phyloP scores from a whole-genome alignment of 2,113 vertebrate genomes.

The Dunckerocampus dactyliophorus region DNA sequence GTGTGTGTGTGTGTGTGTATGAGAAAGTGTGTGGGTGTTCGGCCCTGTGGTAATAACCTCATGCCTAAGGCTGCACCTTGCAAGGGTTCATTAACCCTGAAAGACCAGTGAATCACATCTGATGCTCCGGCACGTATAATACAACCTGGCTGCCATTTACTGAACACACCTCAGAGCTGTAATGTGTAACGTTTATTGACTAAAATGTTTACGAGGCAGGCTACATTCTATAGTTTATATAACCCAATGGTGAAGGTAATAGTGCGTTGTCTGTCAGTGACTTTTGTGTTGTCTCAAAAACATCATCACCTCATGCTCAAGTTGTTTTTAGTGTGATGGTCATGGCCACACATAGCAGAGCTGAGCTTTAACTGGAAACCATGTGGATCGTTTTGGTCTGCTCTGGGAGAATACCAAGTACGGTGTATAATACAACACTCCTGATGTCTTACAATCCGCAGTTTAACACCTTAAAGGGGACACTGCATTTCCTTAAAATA shows the following conservation, averaged over 20 bases:
- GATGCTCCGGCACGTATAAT: slow-evolving; percentile 32
- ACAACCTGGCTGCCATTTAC: slow-evolving; percentile 48
- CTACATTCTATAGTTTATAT: neutral
- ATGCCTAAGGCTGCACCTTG: slow-evolving; percentile 48
- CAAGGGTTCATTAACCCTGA: slow-evolving; percentile 65
- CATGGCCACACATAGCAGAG: slow-evolving; percentile 1
- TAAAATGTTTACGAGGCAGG: slow-evolving; percentile 21
- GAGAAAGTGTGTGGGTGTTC: slow-evolving; percentile 15
- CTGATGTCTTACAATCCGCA: too few species aligned
- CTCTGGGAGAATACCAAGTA: too few species aligned
- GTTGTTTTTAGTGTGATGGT: slow-evolving; percentile 1
- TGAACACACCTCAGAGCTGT: slow-evolving; percentile 40
- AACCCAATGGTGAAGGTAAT: neutral
- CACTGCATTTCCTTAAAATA: too few species aligned
- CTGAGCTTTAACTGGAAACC: neutral
- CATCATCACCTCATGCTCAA: neutral
- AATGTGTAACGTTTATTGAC: slow-evolving; percentile 16
- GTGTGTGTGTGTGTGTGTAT: neutral
- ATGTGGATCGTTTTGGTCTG: neutral
- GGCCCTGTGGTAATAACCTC: slow-evolving; percentile 39
- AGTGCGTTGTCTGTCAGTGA: neutral
- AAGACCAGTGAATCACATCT: slow-evolving; percentile 51
- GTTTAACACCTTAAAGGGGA: too few species aligned
- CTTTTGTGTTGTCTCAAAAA: neutral
- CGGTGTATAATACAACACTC: too few species aligned